Base-by-base conservation (phyloP, 2,113 vertebrate genomes). In the Melanostigma gelatinosum region DNA sequence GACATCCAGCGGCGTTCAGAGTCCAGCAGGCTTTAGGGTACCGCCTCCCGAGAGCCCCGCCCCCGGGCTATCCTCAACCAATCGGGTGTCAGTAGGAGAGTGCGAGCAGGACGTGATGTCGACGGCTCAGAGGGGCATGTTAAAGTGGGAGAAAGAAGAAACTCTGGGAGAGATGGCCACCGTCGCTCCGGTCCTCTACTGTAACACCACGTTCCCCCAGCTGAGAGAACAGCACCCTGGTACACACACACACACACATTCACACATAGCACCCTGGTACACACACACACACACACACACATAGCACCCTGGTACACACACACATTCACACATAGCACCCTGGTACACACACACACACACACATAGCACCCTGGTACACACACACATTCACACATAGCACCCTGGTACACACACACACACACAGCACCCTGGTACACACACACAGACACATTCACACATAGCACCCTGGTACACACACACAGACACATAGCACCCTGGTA, bases 121-220 rank as follows among this genome's bases (percentile, higher is more conserved):
- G 0, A 97, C 95, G 0, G 96, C 97, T 61, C 98, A 99, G 72
- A 95, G 96, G 64, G 97, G 98, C 71, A 98, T 95, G 1, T 89
- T 99, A 0, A 99, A 99, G 89, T 99, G 98, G 98, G 98, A 99
- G 89, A 99, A 98, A 38, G 98, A 99, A 68, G 98, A 99, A 89
- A 94, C 94, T 6, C 95, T 99, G 69, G 98, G 97, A 10, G 97
- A 98, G 71, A 95, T 96, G 96, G 98, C 98, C 4, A 99, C 98
- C 0, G 98, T 99, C 0, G 98, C 98, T 0, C 98, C 98, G 0
- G 98, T 99, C 55, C 97, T 99, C 18, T 99, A 99, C 89, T 97
- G 97, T 15, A 99, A 99, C 68, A 95, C 97, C 60, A 99, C 98
- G 84, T 98, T 97, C 87, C 98, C 97, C 68, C 96, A 95, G 36